Conservation (phyloP, 2,113 vertebrate genomes). For the Chelonoidis abingdonii region DNA sequence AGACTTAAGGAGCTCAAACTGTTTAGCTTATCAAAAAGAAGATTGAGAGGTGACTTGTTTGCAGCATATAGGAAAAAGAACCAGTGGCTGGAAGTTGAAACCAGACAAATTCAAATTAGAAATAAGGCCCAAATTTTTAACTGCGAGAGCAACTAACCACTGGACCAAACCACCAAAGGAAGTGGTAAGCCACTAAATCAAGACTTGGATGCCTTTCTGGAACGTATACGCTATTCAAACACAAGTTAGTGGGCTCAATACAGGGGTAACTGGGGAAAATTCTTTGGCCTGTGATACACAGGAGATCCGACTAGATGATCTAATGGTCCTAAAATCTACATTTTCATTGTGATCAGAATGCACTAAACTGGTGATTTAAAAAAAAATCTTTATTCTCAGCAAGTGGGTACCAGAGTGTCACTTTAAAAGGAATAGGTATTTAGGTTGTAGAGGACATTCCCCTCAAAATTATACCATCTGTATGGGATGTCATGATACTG, state of each 20-base stretch:
- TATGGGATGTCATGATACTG: not conserved
- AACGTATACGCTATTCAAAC: not conserved
- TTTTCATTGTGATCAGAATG: not conserved
- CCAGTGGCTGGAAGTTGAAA: not conserved
- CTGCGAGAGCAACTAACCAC: not conserved
- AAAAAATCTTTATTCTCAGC: not conserved
- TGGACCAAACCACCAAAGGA: not conserved
- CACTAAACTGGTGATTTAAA: not conserved
- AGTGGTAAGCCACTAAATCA: not conserved
- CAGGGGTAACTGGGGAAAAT: not conserved
- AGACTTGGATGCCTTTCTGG: not conserved
- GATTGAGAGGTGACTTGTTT: not conserved
- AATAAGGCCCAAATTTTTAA: not conserved
- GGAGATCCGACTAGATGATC: not conserved
- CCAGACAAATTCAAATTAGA: not conserved
- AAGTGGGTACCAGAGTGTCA: not conserved
- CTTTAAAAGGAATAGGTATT: rapidly evolving
- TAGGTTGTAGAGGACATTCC: rapidly evolving
- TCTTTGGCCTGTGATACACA: not conserved
- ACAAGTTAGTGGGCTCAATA: not conserved
- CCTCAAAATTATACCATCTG: not conserved
- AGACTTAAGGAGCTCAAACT: not conserved
- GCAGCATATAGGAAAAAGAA: not conserved
- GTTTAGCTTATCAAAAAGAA: not conserved
- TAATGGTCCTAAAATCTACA: not conserved